Evolutionary conservation across 2,888 invertebrate species (phyloP).

Genomic region (Lasioglossum pauxillum): DNA sequence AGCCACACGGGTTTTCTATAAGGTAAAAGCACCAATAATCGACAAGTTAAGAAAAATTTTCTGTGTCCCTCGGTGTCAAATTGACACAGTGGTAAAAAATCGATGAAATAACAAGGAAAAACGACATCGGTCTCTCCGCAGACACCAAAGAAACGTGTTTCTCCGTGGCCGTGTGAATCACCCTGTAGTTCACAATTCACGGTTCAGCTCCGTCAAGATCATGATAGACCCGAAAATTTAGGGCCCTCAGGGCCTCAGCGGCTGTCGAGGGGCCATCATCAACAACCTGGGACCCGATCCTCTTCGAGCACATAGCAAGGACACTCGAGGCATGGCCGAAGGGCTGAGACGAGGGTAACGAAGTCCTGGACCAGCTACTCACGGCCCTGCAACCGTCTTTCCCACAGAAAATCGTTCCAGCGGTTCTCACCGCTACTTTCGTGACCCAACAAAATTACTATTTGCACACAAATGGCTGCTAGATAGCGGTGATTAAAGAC

Average conservation of each 20-base stretch:
- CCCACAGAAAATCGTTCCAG: constrained; percentile 4
- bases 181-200: background rate
- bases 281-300: background rate
- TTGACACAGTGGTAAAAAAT: too few species aligned
- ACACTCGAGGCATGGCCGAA: background rate
- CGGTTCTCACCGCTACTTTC: background rate
- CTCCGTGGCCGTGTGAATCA: background rate
- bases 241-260: background rate
- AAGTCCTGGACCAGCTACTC: constrained; percentile 4
- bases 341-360: constrained; percentile 10
- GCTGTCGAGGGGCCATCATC: background rate
- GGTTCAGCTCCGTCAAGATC: background rate
- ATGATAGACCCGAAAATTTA: background rate
- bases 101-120: too few species aligned
- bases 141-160: background rate
- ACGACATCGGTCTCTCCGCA: background rate
- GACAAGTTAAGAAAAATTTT: too few species aligned
- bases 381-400: background rate
- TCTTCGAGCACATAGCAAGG: background rate
- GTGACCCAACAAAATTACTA: background rate
- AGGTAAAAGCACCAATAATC: too few species aligned
- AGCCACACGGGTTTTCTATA: too few species aligned
- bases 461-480: background rate
- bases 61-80: too few species aligned
- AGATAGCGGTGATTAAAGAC: background rate